Base-by-base conservation (phyloP, 1,140 invertebrate genomes). In the Drosophila pseudoobscura region DNA sequence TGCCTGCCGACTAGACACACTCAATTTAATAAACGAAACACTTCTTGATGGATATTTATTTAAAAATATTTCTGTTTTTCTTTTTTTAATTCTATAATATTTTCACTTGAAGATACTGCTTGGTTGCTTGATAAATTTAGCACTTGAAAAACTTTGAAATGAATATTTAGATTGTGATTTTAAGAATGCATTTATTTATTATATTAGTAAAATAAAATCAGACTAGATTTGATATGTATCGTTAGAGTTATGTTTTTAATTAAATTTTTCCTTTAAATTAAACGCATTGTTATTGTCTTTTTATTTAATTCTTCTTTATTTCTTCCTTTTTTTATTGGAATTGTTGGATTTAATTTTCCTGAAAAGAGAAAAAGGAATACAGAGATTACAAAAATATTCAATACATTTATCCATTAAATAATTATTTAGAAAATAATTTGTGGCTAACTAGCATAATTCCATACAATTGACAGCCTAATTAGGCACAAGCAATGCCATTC, bases 191-290 rank as follows among this genome's bases (percentile, higher is more conserved):
- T 54, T 15, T 57, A 52, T 22, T 39, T 52, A 45, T 17, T 50
- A 26, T 47, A 53, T 52, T 53, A 62, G 20, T 55, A 45, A 58
- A 58, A 17, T 6, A 76, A 79, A 79, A 79, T 88, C 83, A 88
- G 83, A 83, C 83, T 70, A 79, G 61, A 43, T 58, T 79, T 88
- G 83, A 88, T 88, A 88, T 88, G 83, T 89, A 62, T 88, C 83
- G 83, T 88, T 88, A 75, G 61, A 70, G 59, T 63, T 60, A 44
- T 51, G 6, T 35, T 17, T 53, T 55, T 50, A 54, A 22, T 57
- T 76, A 70, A 63, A 76, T 58, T 44, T 60, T 50, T 44, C 62
- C 46, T 57, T 54, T 58, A 35, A 31, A 24, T 52, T 54, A 4
- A 47, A 51, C 9, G 1, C 31, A 6, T 20, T 20, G 57, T 2